Percentiles rank a stretch among this genome's conserved stretches.
phyloP scores from a whole-genome alignment of 2,797 vertebrate genomes.

The Geotrypetes seraphini region DNA sequence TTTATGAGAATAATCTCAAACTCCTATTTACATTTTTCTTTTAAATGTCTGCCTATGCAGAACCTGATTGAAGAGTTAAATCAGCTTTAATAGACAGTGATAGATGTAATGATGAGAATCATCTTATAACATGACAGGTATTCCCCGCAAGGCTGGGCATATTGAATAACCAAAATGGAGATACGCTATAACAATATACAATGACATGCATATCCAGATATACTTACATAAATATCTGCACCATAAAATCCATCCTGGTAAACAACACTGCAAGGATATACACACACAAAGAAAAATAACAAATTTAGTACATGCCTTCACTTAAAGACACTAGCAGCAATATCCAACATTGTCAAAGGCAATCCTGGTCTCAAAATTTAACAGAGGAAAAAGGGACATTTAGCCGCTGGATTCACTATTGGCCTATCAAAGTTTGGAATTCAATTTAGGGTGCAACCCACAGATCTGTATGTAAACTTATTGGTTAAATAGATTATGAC shows the following conservation, averaged over 20 bases:
- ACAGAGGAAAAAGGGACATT: no score
- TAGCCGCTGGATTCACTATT: no score
- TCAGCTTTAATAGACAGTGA: conserved; percentile 22
- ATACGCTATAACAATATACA: no score
- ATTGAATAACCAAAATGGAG: conserved; percentile 21
- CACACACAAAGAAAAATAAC: conserved; percentile 77
- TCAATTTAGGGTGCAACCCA: no score
- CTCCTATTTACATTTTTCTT: conserved; percentile 9
- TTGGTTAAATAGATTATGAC: no score
- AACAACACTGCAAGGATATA: conserved; percentile 85
- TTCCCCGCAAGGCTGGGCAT: conserved; percentile 11
- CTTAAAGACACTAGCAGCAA: conserved; percentile 63
- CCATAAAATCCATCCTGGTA: conserved; percentile 98
- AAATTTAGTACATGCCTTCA: conserved; percentile 78
- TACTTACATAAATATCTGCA: conserved; percentile 98
- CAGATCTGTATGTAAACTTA: no score
- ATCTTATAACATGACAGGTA: conserved; percentile 21
- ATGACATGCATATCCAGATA: conserved; percentile 62
- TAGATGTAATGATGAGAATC: conserved; percentile 27
- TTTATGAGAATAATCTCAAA: background rate
- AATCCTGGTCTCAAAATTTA: conserved; percentile 47
- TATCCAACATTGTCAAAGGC: conserved; percentile 50
- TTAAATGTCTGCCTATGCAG: conserved; percentile 19
- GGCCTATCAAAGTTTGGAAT: no score
- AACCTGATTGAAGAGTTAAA: conserved; percentile 24